These are phyloP conservation scores for Poecile atricapillus DNA, from an alignment of 2,113 vertebrate genomes.

Conservation along the genomic window DNA sequence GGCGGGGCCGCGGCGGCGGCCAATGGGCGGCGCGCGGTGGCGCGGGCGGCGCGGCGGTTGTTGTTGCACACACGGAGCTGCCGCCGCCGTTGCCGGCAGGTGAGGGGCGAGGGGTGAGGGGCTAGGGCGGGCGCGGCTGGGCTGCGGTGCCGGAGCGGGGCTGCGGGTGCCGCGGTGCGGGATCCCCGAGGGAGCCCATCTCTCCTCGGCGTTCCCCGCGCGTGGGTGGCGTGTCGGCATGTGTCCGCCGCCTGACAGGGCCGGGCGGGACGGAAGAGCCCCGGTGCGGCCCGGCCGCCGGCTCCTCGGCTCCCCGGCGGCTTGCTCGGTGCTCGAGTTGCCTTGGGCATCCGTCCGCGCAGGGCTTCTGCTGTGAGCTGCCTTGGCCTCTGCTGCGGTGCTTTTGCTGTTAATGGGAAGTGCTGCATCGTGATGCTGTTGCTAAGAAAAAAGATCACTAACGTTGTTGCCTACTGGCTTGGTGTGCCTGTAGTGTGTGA, in stretches of 20 bases:
- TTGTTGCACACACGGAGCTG: rapidly evolving
- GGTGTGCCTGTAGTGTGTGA: rapidly evolving
- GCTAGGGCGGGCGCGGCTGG: too few relatives aligned
- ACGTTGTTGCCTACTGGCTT: rapidly evolving
- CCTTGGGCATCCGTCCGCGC: rapidly evolving
- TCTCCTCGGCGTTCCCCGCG: background rate
- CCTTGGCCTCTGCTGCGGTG: rapidly evolving
- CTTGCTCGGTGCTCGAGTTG: rapidly evolving
- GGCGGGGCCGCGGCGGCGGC: background rate
- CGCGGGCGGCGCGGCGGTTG: background rate
- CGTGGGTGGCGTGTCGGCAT: background rate
- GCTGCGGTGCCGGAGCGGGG: too few relatives aligned
- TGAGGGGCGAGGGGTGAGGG: background rate
- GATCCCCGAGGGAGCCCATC: too few relatives aligned
- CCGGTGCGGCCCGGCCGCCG: background rate
- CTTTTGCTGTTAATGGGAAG: rapidly evolving
- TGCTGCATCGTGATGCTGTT: rapidly evolving
- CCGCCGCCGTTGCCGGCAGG: rapidly evolving
- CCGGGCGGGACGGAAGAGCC: background rate
- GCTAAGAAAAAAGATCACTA: rapidly evolving
- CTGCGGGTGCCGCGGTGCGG: too few relatives aligned
- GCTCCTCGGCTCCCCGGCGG: background rate
- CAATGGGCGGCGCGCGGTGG: background rate
- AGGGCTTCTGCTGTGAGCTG: rapidly evolving
- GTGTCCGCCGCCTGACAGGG: too few relatives aligned